Evolutionary conservation across 2,113 vertebrate species (phyloP).

Genomic region (Muntiacus muntjak): DNA sequence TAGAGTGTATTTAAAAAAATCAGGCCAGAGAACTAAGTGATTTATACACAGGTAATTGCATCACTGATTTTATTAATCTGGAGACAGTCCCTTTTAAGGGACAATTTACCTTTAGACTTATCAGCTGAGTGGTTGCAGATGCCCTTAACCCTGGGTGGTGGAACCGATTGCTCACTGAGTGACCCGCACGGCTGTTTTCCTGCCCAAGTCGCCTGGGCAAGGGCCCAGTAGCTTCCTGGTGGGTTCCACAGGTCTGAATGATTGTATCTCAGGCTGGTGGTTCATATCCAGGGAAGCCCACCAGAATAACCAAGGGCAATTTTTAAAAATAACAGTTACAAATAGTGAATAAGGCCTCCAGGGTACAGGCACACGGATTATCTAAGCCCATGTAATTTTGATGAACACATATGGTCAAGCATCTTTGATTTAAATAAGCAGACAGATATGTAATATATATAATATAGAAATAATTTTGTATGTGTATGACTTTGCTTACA

Average conservation of each 20-base stretch:
- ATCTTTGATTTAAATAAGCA: background rate
- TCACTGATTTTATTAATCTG: conserved; percentile 56
- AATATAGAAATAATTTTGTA: background rate
- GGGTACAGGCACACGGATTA: background rate
- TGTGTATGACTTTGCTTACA: background rate
- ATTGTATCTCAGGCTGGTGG: background rate
- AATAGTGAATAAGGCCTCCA: background rate
- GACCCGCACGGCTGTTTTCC: background rate
- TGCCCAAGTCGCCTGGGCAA: background rate
- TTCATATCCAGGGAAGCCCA: background rate
- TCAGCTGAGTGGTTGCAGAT: conserved; percentile 12
- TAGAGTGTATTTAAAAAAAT: conserved; percentile 1
- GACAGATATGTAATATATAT: background rate
- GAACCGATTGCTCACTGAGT: background rate
- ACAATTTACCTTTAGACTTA: conserved; percentile 50
- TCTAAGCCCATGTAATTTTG: background rate
- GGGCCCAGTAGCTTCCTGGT: background rate
- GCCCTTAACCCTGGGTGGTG: background rate
- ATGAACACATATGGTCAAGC: background rate
- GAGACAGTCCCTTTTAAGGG: conserved; percentile 43
- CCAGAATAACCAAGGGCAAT: background rate
- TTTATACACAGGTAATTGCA: conserved; percentile 31
- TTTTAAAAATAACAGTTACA: background rate
- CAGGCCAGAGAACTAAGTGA: conserved; percentile 39
- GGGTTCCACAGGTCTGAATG: background rate